Evolutionary conservation across 2,888 invertebrate species (phyloP).

Genomic region (Eucriotettix oculatus): DNA sequence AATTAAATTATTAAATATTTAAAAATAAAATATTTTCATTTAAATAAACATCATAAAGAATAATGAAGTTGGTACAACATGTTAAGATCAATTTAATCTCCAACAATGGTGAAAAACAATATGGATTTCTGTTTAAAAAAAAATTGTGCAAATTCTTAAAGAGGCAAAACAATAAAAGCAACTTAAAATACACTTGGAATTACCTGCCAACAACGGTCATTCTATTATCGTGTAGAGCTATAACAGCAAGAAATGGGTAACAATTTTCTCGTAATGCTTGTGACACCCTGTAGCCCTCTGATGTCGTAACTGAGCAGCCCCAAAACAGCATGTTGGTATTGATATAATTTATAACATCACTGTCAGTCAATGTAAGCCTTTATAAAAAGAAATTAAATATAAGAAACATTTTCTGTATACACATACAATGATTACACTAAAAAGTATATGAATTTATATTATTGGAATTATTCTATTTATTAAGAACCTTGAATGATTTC

Average conservation of each 20-base stretch:
- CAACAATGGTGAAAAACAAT: no score
- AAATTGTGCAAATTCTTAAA: background rate
- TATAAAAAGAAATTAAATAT: constrained; percentile 19
- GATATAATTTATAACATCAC: constrained; percentile 60
- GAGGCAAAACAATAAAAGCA: background rate
- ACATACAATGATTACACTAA: no score
- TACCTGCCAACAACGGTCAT: constrained; percentile 78
- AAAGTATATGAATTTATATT: no score
- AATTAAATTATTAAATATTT: no score
- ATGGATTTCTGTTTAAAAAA: background rate
- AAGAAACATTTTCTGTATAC: no score
- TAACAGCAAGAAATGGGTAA: constrained; percentile 77
- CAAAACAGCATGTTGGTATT: constrained; percentile 79
- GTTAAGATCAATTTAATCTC: no score
- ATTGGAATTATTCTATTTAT: no score
- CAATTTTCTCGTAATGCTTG: constrained; percentile 68
- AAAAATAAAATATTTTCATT: no score
- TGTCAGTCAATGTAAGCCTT: constrained; percentile 52
- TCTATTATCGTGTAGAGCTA: constrained; percentile 74
- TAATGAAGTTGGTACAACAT: no score
- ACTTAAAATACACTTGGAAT: background rate
- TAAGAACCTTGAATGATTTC: no score
- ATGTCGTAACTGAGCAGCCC: constrained; percentile 77
- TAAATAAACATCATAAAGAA: no score
- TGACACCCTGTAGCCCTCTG: constrained; percentile 85